Percentiles rank a stretch among this genome's conserved stretches.
phyloP scores from a whole-genome alignment of 2,888 invertebrate species.

The Gymnosoma rotundatum region DNA sequence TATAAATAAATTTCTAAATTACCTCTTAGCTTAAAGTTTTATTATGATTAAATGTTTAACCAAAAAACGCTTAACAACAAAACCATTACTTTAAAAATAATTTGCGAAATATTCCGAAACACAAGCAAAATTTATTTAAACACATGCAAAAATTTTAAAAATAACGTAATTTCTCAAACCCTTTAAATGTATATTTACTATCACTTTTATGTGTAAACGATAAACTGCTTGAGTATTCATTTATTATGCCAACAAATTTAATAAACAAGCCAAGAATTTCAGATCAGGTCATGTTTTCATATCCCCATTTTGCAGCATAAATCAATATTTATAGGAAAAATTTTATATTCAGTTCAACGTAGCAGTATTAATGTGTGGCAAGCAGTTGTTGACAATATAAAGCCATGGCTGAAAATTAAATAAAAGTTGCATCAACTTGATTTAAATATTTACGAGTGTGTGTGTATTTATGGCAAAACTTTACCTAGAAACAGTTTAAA shows the following conservation, averaged over 20 bases:
- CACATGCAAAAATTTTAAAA: too few species aligned
- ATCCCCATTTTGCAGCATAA: slow-evolving; percentile 38
- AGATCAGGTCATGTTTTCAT: slow-evolving; percentile 50
- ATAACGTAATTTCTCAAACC: background rate
- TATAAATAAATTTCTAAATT: too few species aligned
- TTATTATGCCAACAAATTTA: slow-evolving; percentile 12
- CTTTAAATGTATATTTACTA: slow-evolving; percentile 2
- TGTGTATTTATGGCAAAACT: too few species aligned
- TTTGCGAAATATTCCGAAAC: too few species aligned
- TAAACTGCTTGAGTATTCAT: background rate
- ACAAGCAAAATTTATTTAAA: too few species aligned
- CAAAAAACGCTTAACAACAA: too few species aligned
- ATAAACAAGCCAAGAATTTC: background rate
- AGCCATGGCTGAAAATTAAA: slow-evolving; percentile 17
- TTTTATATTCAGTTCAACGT: slow-evolving; percentile 35
- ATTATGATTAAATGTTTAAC: too few species aligned
- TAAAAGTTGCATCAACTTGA: background rate
- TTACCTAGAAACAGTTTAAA: too few species aligned
- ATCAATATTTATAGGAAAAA: slow-evolving; percentile 36
- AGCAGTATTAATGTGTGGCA: slow-evolving; percentile 16
- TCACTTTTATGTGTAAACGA: slow-evolving; percentile 2
- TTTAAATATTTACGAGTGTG: background rate
- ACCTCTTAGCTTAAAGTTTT: too few species aligned
- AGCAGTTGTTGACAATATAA: slow-evolving; percentile 48
- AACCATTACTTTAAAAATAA: too few species aligned